Conservation (phyloP, 2,797 vertebrate genomes). For the Prionace glauca region DNA sequence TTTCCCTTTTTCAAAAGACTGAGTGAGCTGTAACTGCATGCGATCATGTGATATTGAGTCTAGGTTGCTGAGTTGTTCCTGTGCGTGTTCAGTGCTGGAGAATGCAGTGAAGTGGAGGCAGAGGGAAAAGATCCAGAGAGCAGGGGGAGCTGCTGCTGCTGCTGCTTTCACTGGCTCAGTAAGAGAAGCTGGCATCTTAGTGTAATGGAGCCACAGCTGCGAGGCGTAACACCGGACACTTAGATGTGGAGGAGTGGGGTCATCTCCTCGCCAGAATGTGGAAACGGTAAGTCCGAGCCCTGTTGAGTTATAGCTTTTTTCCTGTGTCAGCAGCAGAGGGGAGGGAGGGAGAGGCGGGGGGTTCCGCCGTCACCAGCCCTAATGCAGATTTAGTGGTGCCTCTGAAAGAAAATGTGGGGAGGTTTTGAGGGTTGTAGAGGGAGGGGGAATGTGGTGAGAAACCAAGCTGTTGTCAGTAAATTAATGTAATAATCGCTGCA, state of each 20-base stretch:
- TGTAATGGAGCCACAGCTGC: background rate
- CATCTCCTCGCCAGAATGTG: background rate
- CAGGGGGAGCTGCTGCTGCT: background rate
- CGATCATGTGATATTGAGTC: slow-evolving; percentile 1
- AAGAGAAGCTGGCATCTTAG: background rate
- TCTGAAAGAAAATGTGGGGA: background rate
- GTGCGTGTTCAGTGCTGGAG: background rate
- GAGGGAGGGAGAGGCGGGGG: too few species aligned
- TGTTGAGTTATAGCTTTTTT: slow-evolving; percentile 17
- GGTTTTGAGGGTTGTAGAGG: background rate
- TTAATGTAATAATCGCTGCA: background rate
- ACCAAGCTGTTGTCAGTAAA: background rate
- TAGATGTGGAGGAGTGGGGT: background rate
- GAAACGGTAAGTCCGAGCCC: slow-evolving; percentile 23
- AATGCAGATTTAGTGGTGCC: background rate
- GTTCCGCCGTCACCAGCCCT: background rate
- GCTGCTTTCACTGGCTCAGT: background rate
- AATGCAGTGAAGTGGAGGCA: slow-evolving; percentile 25
- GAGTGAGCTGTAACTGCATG: background rate
- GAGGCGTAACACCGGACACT: background rate
- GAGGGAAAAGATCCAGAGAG: background rate
- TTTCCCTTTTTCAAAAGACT: background rate
- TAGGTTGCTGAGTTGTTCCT: slow-evolving; percentile 6
- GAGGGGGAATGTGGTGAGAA: background rate
- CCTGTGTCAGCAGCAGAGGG: background rate